Evolutionary conservation across 2,888 invertebrate species (phyloP).

Genomic region (Folsomia manolachei): DNA sequence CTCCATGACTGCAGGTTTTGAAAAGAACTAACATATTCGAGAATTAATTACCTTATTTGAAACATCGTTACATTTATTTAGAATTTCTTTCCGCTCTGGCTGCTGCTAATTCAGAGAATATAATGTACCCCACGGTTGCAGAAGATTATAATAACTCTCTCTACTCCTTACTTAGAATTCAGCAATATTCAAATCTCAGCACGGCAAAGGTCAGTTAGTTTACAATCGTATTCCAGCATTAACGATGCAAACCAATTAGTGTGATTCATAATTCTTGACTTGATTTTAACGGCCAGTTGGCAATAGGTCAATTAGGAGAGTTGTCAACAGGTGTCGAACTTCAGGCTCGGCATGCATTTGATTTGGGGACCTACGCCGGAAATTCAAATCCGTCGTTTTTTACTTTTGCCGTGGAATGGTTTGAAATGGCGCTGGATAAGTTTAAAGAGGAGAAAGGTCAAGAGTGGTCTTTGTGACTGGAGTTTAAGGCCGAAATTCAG

Average conservation of each 20-base stretch:
- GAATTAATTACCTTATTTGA: no score
- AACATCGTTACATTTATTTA: no score
- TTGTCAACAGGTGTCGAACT: background rate
- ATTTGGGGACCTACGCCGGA: background rate
- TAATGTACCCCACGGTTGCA: background rate
- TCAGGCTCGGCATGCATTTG: background rate
- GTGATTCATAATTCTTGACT: no score
- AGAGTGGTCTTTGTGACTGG: no score
- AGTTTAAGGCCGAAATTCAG: no score
- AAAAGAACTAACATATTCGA: no score
- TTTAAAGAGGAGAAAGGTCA: background rate
- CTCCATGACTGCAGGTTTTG: no score
- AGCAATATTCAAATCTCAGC: slow-evolving; percentile 6
- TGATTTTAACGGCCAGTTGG: no score
- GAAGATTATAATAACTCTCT: slow-evolving; percentile 4
- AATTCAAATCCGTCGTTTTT: background rate
- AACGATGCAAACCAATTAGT: no score
- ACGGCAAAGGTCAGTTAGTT: slow-evolving; percentile 5
- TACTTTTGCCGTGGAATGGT: slow-evolving; percentile 2
- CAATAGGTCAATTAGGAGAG: no score
- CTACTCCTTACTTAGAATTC: background rate
- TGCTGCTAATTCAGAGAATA: background rate
- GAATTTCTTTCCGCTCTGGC: background rate
- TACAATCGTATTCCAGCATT: no score
- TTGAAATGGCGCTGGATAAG: background rate